Conservation (phyloP, 2,797 vertebrate species). For the Caiman crocodilus region DNA sequence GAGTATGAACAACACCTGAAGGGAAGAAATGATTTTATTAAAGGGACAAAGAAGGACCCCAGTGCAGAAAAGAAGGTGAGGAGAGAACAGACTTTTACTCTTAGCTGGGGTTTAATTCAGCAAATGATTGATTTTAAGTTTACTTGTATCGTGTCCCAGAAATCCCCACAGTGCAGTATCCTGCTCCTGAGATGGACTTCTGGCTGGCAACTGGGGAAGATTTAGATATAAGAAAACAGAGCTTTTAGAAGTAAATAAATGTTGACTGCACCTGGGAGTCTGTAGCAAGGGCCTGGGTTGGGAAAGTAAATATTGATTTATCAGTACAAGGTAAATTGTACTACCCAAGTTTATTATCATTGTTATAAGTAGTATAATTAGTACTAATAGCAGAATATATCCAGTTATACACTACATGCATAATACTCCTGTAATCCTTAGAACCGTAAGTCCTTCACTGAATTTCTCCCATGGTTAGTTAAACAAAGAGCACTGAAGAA, state of each 20-base stretch:
- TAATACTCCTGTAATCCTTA: no score
- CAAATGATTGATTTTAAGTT: neutral
- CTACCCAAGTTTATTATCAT: no score
- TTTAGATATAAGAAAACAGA: slow-evolving; percentile 60
- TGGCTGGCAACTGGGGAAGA: neutral
- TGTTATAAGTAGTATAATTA: no score
- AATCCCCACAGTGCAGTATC: neutral
- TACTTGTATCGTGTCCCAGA: neutral
- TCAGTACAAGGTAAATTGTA: no score
- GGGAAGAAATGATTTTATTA: slow-evolving; percentile 91
- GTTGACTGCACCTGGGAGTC: slow-evolving; percentile 65
- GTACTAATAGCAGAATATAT: no score
- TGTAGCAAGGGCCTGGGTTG: slow-evolving; percentile 45
- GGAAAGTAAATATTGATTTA: no score
- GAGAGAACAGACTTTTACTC: neutral
- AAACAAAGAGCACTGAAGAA: no score
- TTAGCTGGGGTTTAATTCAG: neutral
- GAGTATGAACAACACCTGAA: slow-evolving; percentile 92
- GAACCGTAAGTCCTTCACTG: no score
- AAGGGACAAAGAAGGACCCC: slow-evolving; percentile 91
- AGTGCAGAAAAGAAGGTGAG: slow-evolving; percentile 92
- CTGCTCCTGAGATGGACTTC: neutral
- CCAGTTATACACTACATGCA: no score
- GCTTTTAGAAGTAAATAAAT: slow-evolving; percentile 67
- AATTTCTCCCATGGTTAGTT: no score